These are phyloP conservation scores for Rhamnusium bicolor DNA, from an alignment of 2,888 invertebrate genomes.

Conservation along the genomic window DNA sequence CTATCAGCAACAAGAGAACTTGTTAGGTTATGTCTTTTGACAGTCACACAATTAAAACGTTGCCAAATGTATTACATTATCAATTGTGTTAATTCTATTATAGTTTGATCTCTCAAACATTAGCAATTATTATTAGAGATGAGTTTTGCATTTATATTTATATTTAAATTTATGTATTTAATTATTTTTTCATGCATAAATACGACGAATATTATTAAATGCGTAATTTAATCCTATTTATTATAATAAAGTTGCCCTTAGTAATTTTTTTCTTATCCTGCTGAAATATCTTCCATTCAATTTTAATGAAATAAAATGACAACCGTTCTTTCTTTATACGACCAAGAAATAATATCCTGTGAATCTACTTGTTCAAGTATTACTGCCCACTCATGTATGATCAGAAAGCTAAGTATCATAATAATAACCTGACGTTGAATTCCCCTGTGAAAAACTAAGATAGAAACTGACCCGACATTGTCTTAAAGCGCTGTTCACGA, in stretches of 20 bases:
- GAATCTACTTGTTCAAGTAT: not conserved
- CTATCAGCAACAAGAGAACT: too few species aligned
- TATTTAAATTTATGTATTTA: too few species aligned
- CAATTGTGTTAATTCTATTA: too few species aligned
- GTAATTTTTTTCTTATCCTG: too few species aligned
- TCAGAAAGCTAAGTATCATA: slow-evolving; percentile 16
- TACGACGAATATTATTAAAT: too few species aligned
- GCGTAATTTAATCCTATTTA: not conserved
- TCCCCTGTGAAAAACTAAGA: slow-evolving; percentile 43
- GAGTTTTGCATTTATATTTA: too few species aligned
- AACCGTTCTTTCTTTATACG: not conserved
- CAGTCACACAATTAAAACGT: too few species aligned
- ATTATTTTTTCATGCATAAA: too few species aligned
- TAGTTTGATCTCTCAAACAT: too few species aligned
- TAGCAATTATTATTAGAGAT: too few species aligned
- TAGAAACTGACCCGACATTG: slow-evolving; percentile 56
- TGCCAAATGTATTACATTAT: too few species aligned
- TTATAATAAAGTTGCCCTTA: not conserved
- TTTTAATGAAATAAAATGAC: not conserved
- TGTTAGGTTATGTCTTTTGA: too few species aligned
- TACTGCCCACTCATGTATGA: slow-evolving; percentile 8
- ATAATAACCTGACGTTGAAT: slow-evolving; percentile 4
- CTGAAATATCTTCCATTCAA: not conserved
- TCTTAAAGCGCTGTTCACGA: slow-evolving; percentile 54
- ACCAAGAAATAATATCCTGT: not conserved